These are phyloP conservation scores for Galaxias olidus DNA, from an alignment of 2,797 vertebrate genomes.

Conservation along the genomic window DNA sequence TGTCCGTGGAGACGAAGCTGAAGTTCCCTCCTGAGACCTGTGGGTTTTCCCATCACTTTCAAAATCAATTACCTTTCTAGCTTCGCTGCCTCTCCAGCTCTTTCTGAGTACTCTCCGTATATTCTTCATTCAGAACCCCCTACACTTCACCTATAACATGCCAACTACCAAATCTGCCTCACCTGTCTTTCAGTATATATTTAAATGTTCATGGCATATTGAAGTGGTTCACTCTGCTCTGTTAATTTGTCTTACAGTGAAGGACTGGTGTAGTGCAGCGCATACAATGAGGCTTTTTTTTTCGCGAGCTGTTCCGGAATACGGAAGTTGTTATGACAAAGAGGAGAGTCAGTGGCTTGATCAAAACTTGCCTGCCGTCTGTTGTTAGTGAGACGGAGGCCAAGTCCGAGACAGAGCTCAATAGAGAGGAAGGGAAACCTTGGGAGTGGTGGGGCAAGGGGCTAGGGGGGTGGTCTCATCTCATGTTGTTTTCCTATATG, in stretches of 20 bases:
- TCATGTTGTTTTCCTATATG: conserved; percentile 63
- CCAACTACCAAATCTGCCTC: conserved; percentile 42
- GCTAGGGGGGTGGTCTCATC: not conserved
- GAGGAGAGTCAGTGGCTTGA: not conserved
- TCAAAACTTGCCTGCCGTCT: not conserved
- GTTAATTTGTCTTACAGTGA: conserved; percentile 46
- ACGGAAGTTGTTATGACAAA: too few species aligned
- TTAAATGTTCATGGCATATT: conserved; percentile 47
- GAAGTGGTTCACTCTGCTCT: conserved; percentile 54
- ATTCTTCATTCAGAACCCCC: conserved; percentile 72
- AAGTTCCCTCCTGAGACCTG: not conserved
- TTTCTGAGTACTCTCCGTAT: conserved; percentile 69
- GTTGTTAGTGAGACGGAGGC: too few species aligned
- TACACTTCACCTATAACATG: conserved; percentile 67
- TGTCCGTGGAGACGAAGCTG: not conserved
- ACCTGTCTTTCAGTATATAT: conserved; percentile 49
- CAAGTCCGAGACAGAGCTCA: too few species aligned
- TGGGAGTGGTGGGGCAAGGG: not conserved
- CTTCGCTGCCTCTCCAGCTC: conserved; percentile 69
- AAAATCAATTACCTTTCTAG: conserved; percentile 60
- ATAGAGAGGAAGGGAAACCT: not conserved
- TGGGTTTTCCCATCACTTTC: not conserved
- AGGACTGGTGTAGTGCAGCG: not conserved
- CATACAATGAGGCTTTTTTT: too few species aligned
- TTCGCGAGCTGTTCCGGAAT: too few species aligned